phyloP scores from a whole-genome alignment of 1,140 invertebrate species.

The Lordiphosa collinella region DNA sequence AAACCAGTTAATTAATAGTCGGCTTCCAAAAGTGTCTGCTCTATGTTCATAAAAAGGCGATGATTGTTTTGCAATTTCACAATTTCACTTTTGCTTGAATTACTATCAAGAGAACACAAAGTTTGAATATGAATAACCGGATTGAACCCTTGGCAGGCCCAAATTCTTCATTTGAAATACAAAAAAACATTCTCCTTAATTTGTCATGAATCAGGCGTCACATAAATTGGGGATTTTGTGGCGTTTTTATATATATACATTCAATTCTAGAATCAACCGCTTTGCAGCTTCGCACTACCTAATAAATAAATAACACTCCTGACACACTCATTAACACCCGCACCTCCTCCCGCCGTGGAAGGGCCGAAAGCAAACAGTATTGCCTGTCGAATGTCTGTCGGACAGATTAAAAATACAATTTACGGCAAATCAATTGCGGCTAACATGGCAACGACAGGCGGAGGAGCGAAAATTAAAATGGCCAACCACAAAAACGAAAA shows the following conservation, averaged over 20 bases:
- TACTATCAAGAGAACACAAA: no score
- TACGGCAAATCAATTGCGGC: slow-evolving; percentile 70
- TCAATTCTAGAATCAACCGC: not conserved
- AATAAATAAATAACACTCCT: slow-evolving; percentile 51
- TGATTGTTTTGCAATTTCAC: no score
- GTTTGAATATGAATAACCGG: no score
- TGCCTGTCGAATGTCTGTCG: slow-evolving; percentile 38
- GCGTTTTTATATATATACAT: not conserved
- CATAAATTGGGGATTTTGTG: not conserved
- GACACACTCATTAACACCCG: slow-evolving; percentile 52
- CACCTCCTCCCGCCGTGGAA: not conserved
- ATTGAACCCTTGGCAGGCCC: no score
- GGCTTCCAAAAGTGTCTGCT: no score
- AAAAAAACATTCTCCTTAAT: no score
- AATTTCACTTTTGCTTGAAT: no score
- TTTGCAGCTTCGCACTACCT: slow-evolving; percentile 9
- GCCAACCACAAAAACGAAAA: slow-evolving; percentile 36
- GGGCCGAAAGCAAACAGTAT: slow-evolving; percentile 20
- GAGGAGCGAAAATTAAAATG: slow-evolving; percentile 55
- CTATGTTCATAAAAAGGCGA: no score
- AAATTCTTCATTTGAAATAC: no score
- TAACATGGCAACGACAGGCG: slow-evolving; percentile 55
- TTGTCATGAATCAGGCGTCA: not conserved
- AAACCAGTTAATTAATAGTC: no score
- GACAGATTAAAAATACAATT: slow-evolving; percentile 75